Base-by-base conservation (phyloP, 2,888 invertebrate species). In the Ectemnius continuus region DNA sequence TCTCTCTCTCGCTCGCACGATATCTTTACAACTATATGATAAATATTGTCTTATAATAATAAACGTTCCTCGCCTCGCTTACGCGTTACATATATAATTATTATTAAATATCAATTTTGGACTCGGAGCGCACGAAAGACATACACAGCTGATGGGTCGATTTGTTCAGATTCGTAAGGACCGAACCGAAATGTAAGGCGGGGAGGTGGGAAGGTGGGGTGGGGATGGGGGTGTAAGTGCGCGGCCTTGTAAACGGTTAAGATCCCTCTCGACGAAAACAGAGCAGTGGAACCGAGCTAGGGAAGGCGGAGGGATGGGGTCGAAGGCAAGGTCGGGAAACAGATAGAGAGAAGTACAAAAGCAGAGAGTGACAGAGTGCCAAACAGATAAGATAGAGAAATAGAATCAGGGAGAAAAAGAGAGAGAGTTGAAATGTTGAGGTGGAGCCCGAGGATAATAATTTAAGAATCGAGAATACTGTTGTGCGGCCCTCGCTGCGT, bases 381-480 rank as follows among this genome's bases (percentile, higher is more conserved):
- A 52, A 20, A 18, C 4, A 60, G 47, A 20, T 14, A 75, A 26
- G 16, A 45, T 20, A 59, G 23, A 61, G 13, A 74, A 60, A 52
- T 16, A 72, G 26, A 63, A 61, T 60, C 13, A 73, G 26, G 71
- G 6, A 70, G 18, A 62, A 59, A 68, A 52, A 60, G 52, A 59
- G 18, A 67, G 23, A 57, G 60, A 63, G 46, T 57, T 61, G 61
- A 36, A 67, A 67, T 18, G 14, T 23, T 23, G 23, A 23, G 23
- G 36, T 36, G 57, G 47, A 67, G 67, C 57, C 28, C 46, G 63
- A 48, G 71, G 76, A 73, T 57, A 62, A 64, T 69, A 59, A 68
- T 16, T 62, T 52, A 67, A 61, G 28, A 58, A 67, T 36, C 48
- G 67, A 59, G 16, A 80, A 82, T 80, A 82, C 76, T 73, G 73